Percentiles rank a stretch among this genome's conserved stretches.
Evolutionary conservation across 1,140 invertebrate genomes (phyloP).

Genomic region (Mactra quadrangularis): DNA sequence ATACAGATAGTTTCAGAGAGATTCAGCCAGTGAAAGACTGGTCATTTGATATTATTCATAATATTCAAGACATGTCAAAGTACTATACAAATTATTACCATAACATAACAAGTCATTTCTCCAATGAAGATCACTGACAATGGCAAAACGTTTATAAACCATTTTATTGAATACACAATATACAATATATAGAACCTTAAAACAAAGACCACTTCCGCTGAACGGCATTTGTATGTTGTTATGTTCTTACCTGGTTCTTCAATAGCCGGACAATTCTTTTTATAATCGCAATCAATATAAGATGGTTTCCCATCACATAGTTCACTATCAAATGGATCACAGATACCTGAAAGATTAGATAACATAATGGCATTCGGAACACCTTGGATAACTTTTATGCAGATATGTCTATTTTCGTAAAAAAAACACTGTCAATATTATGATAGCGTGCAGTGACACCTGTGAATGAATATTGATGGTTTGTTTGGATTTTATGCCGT

Average conservation of each 20-base stretch:
- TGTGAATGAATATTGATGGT: too few relatives aligned
- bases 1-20: too few relatives aligned
- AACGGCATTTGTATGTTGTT: background rate
- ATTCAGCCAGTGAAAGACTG: too few relatives aligned
- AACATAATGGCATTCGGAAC: too few relatives aligned
- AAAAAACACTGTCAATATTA: too few relatives aligned
- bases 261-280: background rate
- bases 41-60: too few relatives aligned
- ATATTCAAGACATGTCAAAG: too few relatives aligned
- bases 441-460: too few relatives aligned
- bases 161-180: background rate
- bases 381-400: too few relatives aligned
- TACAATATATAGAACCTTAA: background rate
- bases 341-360: constrained; percentile 54
- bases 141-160: background rate
- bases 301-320: constrained; percentile 39
- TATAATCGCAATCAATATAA: constrained; percentile 22
- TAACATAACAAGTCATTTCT: background rate
- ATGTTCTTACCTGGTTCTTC: constrained; percentile 20
- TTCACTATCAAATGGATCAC: constrained; percentile 34
- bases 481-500: too few relatives aligned
- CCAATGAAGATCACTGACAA: background rate
- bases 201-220: too few relatives aligned
- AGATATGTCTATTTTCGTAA: too few relatives aligned
- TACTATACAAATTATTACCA: background rate